Conservation (phyloP, 2,113 vertebrate species). For the Heterochromis multidens region DNA sequence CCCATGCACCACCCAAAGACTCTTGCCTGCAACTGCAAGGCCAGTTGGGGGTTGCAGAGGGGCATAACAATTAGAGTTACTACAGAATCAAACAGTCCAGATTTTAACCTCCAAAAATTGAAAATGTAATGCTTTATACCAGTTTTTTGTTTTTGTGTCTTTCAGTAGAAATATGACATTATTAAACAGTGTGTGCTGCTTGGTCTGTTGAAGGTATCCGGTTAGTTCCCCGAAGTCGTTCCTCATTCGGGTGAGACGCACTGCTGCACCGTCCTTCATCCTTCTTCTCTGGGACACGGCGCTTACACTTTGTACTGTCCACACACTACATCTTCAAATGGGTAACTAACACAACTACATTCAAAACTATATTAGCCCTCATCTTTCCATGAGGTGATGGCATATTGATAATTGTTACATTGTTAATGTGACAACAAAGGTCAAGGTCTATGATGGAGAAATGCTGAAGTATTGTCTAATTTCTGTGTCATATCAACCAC, state of each 20-base stretch:
- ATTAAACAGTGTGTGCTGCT: not conserved
- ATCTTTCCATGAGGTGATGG: not conserved
- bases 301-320: constrained; percentile 29
- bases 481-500: constrained; percentile 54
- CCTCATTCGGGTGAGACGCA: constrained; percentile 64
- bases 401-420: constrained; percentile 41
- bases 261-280: constrained; percentile 48
- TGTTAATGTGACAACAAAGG: constrained; percentile 70
- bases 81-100: not conserved
- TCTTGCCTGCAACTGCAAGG: not conserved
- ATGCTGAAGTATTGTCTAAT: constrained; percentile 52
- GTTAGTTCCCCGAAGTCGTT: constrained; percentile 52
- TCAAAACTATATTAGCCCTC: not conserved
- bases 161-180: not conserved
- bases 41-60: not conserved
- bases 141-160: not conserved
- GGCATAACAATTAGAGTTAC: not conserved
- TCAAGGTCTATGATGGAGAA: constrained; percentile 64
- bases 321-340: constrained; percentile 10
- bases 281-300: constrained; percentile 42
- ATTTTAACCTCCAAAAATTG: not conserved
- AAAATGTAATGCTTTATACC: not conserved
- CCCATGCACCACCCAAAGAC: not conserved
- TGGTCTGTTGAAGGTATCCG: constrained; percentile 14
- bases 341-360: not conserved